These are phyloP conservation scores for Calliphora vomitoria DNA, from an alignment of 2,888 invertebrate species.

Conservation along the genomic window DNA sequence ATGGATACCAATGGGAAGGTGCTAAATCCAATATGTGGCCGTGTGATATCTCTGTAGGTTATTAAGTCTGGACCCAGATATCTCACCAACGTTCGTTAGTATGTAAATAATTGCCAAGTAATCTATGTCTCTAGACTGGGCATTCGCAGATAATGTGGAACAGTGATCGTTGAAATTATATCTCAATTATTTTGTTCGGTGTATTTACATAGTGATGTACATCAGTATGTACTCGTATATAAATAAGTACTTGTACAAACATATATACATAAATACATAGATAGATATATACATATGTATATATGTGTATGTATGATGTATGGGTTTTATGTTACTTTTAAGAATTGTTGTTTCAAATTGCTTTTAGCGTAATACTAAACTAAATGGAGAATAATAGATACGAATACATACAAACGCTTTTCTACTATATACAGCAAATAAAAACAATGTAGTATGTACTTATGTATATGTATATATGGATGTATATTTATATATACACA, in stretches of 20 bases:
- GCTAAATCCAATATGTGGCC: no score
- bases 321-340: constrained; percentile 70
- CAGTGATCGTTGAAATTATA: no score
- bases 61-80: no score
- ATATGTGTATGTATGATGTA: constrained; percentile 60
- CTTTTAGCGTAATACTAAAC: constrained; percentile 71
- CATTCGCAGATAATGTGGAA: no score
- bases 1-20: no score
- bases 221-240: not conserved
- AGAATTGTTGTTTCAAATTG: constrained; percentile 70
- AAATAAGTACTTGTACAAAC: constrained; percentile 4
- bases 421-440: not conserved
- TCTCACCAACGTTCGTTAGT: no score
- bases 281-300: not conserved
- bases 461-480: not conserved
- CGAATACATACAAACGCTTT: constrained; percentile 21
- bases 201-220: not conserved
- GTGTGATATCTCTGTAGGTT: no score
- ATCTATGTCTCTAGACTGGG: no score
- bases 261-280: constrained; percentile 3
- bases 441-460: constrained; percentile 18
- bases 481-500: not conserved
- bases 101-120: no score
- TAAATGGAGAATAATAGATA: constrained; percentile 67
- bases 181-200: not conserved